Conservation (phyloP, 2,888 invertebrate species). For the Caenorhabditis uteleia region DNA sequence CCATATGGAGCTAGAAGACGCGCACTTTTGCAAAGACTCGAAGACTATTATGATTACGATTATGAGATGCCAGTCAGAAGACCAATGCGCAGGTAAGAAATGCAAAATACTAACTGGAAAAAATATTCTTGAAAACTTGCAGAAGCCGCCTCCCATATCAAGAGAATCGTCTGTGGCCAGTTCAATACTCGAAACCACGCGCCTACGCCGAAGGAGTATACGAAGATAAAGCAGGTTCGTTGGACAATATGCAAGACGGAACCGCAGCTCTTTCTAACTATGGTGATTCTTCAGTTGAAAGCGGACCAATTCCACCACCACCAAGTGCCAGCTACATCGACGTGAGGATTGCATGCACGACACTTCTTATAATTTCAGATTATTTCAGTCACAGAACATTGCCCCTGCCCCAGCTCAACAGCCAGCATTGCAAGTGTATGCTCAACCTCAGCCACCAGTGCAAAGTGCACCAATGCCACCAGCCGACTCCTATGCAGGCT, state of each 20-base stretch:
- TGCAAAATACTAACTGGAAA: neutral
- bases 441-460: constrained; percentile 8
- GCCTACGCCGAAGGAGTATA: constrained; percentile 22
- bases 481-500: constrained; percentile 17
- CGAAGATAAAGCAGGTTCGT: constrained; percentile 23
- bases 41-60: constrained; percentile 45
- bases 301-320: constrained; percentile 35
- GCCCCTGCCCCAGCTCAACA: constrained; percentile 29
- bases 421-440: constrained; percentile 18
- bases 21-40: constrained; percentile 31
- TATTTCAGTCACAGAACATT: constrained; percentile 36
- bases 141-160: constrained; percentile 29
- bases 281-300: constrained; percentile 35
- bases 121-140: neutral
- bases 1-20: constrained; percentile 30
- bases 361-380: too few species aligned
- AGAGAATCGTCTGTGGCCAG: constrained; percentile 49
- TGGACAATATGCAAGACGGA: constrained; percentile 25
- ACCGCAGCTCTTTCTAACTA: constrained; percentile 32
- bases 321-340: constrained; percentile 27
- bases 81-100: constrained; percentile 26
- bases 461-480: constrained; percentile 4
- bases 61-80: constrained; percentile 27
- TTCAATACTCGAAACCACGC: constrained; percentile 31
- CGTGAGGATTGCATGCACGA: constrained; percentile 6